Evolutionary conservation across 2,888 invertebrate species (phyloP).

Genomic region (Drosophila pseudotakahashii): DNA sequence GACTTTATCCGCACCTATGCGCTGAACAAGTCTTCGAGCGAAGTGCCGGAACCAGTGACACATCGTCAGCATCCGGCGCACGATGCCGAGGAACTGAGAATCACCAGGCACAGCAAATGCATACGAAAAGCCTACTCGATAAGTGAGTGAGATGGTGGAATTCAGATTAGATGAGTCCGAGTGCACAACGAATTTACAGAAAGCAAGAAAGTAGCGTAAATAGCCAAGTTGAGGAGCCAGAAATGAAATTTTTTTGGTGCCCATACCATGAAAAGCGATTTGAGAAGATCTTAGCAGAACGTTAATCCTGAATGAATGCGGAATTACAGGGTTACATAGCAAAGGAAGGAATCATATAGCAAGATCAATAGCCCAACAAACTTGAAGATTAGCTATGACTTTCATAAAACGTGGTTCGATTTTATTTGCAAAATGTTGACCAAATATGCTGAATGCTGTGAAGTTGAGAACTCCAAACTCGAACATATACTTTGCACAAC

Average conservation of each 20-base stretch:
- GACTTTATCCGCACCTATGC: constrained; percentile 97
- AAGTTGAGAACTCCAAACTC: too few species aligned
- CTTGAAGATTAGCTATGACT: too few species aligned
- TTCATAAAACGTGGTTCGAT: background rate
- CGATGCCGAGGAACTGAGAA: constrained; percentile 90
- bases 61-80: constrained; percentile 86
- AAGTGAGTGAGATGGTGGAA: constrained; percentile 85
- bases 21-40: constrained; percentile 88
- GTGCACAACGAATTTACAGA: constrained; percentile 24
- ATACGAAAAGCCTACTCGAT: constrained; percentile 87
- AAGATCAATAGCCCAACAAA: background rate
- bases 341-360: too few species aligned
- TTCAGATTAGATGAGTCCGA: background rate
- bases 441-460: background rate
- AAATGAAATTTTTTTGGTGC: too few species aligned
- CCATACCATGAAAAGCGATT: too few species aligned
- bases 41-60: constrained; percentile 52
- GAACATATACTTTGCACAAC: background rate
- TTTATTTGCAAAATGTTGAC: background rate
- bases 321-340: too few species aligned
- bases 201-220: background rate
- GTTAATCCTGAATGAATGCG: too few species aligned
- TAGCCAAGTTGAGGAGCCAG: too few species aligned
- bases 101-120: constrained; percentile 92
- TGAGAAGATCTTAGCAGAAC: too few species aligned